Evolutionary conservation across 2,888 invertebrate species (phyloP).

Genomic region (Callyntrura guangdongensis): DNA sequence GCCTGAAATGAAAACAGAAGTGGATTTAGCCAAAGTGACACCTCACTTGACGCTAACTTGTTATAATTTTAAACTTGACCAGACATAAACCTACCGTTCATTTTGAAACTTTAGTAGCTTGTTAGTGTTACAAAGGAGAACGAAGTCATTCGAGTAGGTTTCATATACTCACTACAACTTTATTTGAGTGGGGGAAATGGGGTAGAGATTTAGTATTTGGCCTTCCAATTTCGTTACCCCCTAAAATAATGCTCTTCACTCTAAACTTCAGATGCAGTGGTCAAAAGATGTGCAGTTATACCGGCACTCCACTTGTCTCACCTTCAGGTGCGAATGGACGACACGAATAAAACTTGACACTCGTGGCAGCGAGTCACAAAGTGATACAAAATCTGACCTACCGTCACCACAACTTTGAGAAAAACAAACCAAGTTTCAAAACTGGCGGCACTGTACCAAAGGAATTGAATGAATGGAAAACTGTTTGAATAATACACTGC

Average conservation of each 20-base stretch:
- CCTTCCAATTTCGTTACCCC: too few species aligned
- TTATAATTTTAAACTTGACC: not conserved
- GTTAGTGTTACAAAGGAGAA: not conserved
- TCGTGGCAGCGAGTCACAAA: too few species aligned
- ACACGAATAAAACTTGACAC: not conserved
- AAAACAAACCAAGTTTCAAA: too few species aligned
- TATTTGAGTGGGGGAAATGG: not conserved
- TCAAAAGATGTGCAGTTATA: not conserved
- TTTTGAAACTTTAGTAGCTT: conserved; percentile 12
- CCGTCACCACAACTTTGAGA: too few species aligned
- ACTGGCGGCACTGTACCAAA: too few species aligned
- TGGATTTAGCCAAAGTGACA: conserved; percentile 26
- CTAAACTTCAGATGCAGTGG: not conserved
- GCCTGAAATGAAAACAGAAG: not conserved
- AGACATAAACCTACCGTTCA: conserved; percentile 35
- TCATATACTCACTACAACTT: not conserved
- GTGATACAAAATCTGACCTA: too few species aligned
- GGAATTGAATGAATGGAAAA: too few species aligned
- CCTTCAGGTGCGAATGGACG: not conserved
- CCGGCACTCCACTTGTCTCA: not conserved
- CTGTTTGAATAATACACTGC: too few species aligned
- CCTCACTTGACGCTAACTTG: not conserved
- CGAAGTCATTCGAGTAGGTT: conserved; percentile 24
- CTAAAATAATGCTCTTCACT: too few species aligned
- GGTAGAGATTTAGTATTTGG: not conserved